Base-by-base conservation (phyloP, 2,888 invertebrate genomes). In the Adelognathus sp. region DNA sequence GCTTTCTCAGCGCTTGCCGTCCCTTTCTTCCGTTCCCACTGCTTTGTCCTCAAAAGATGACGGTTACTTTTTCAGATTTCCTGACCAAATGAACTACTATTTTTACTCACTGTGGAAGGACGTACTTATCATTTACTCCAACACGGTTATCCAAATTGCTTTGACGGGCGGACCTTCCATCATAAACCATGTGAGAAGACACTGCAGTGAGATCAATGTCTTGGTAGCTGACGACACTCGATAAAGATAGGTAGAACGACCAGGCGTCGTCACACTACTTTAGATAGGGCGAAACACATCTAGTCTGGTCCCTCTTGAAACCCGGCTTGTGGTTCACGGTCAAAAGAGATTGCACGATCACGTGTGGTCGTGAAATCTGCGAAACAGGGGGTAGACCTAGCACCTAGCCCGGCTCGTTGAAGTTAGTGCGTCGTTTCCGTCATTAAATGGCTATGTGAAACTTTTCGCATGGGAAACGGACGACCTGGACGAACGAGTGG, bases 391-490 rank as follows among this genome's bases (percentile, higher is more conserved):
- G 60, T n/a, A n/a, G n/a, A n/a, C n/a, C n/a, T n/a, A 21, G 21
- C 9, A 24, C 11, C 9, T 46, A 9, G 46, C 50, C 27, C 16
- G 50, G 27, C 50, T 36, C 18, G 27, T 16, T 7, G 52, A 11
- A 1, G 18, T 24, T 58, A 76, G 58, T 24, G 21, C 41, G 52
- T 67, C 52, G 72, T 67, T 77, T 46, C 61, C 69, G 21, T 24
- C 11, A 16, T 66, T 66, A 71, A 76, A 54, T 64, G 44, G 29
- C 18, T n/a, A n/a, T n/a, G n/a, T 18, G 4, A 54, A 76, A 71
- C 71, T n/a, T 66, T 76, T 46, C 5, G 52, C 18, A 7, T 29
- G 33, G 31, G 33, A 7, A 41, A 71, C 18, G 31, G 39, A 24
- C 56, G 31, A 14, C 18, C n/a, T n/a, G n/a, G n/a, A 56, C 24